phyloP scores from a whole-genome alignment of 2,888 invertebrate species.

The Stenchaetothrips biformis region DNA sequence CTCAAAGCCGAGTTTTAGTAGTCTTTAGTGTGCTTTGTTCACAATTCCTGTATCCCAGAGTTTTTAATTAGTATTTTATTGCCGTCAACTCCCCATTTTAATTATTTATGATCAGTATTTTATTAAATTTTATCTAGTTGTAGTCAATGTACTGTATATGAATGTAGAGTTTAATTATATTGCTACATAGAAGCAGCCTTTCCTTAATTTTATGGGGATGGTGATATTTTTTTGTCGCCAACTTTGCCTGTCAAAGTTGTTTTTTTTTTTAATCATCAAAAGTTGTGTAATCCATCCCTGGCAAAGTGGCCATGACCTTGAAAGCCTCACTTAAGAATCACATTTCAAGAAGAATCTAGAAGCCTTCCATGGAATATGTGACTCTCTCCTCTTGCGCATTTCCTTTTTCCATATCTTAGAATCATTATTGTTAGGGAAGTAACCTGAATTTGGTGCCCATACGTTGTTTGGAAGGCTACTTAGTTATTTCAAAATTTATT shows the following conservation, averaged over 20 bases:
- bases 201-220: background rate
- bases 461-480: background rate
- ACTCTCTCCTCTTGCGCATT: too few relatives aligned
- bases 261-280: too few relatives aligned
- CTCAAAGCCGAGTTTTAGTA: background rate
- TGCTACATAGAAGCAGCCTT: background rate
- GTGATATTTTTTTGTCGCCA: background rate
- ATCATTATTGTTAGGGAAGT: too few relatives aligned
- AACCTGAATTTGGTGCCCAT: background rate
- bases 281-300: too few relatives aligned
- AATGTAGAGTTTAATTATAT: background rate
- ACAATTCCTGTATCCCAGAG: too few relatives aligned
- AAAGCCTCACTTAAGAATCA: background rate
- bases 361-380: too few relatives aligned
- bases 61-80: too few relatives aligned
- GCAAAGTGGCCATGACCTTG: background rate
- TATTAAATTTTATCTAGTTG: background rate
- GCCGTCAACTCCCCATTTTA: background rate
- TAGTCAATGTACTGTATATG: background rate
- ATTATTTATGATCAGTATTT: slow-evolving; percentile 10
- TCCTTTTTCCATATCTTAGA: too few relatives aligned
- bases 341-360: background rate
- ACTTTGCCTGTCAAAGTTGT: slow-evolving; percentile 5
- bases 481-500: too few relatives aligned
- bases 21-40: too few relatives aligned